Evolutionary conservation across 2,888 invertebrate species (phyloP).

Genomic region (Augiades crinisus): DNA sequence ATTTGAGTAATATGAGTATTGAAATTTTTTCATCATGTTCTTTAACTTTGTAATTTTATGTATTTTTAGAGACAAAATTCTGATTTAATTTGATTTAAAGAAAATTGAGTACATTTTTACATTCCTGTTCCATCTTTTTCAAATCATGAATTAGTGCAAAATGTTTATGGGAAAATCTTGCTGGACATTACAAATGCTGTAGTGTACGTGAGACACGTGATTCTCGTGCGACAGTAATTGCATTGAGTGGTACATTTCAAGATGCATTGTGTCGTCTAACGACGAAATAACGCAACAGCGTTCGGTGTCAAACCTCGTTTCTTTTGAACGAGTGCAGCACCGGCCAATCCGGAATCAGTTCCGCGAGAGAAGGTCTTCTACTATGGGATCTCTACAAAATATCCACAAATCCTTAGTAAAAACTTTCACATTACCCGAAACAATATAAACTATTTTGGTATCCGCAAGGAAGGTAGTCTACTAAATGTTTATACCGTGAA

Average conservation of each 20-base stretch:
- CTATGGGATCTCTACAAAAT: slow-evolving; percentile 78
- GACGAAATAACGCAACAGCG: slow-evolving; percentile 41
- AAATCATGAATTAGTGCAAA: slow-evolving; percentile 15
- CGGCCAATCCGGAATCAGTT: slow-evolving; percentile 98
- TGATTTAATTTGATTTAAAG: too few species aligned
- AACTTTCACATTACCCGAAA: slow-evolving; percentile 4
- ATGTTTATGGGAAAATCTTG: slow-evolving; percentile 36
- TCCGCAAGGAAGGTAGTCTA: not conserved
- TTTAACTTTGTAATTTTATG: too few species aligned
- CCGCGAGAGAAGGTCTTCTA: slow-evolving; percentile 94
- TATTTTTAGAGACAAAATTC: too few species aligned
- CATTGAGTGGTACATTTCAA: slow-evolving; percentile 67
- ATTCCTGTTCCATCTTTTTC: too few species aligned
- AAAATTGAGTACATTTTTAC: not conserved
- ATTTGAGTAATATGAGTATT: not conserved
- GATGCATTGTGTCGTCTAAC: slow-evolving; percentile 71
- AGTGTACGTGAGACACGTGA: slow-evolving; percentile 47
- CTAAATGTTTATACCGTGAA: slow-evolving; percentile 2
- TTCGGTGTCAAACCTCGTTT: slow-evolving; percentile 89
- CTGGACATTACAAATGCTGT: slow-evolving; percentile 43
- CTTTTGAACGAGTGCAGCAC: slow-evolving; percentile 90
- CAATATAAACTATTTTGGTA: not conserved
- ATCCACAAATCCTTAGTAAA: slow-evolving; percentile 61
- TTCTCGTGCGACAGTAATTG: slow-evolving; percentile 62
- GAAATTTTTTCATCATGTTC: too few species aligned